Evolutionary conservation across 2,113 vertebrate genomes (phyloP).

Genomic region (Mobula birostris): DNA sequence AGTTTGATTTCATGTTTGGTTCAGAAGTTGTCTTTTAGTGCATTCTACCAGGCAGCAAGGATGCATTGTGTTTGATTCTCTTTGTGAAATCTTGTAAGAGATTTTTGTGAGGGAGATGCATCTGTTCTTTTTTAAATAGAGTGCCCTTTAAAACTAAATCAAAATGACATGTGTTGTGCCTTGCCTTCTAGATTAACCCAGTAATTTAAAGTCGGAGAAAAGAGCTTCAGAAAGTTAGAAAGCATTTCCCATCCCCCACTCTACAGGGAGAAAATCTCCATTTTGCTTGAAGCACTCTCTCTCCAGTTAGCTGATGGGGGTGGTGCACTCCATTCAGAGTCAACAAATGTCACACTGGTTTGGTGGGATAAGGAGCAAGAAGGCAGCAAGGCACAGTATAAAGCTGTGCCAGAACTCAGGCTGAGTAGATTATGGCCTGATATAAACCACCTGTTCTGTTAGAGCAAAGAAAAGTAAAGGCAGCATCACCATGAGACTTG

Average conservation of each 20-base stretch:
- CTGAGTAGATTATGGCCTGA: conserved; percentile 57
- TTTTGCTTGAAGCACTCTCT: conserved; percentile 17
- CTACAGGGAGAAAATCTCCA: not conserved
- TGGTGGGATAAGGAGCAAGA: conserved; percentile 46
- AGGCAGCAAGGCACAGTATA: conserved; percentile 55
- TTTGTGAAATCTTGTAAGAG: not conserved
- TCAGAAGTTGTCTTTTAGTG: not conserved
- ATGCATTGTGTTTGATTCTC: too few relatives aligned
- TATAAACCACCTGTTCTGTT: conserved; percentile 59
- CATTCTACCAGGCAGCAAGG: not conserved
- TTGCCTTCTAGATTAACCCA: not conserved
- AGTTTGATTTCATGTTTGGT: not conserved
- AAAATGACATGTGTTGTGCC: not conserved
- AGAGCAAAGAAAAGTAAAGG: conserved; percentile 39
- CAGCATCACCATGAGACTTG: not conserved
- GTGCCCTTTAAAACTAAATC: not conserved
- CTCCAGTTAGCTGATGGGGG: conserved; percentile 17
- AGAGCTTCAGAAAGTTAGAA: conserved; percentile 19
- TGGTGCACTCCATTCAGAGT: conserved; percentile 46
- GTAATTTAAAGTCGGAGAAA: not conserved
- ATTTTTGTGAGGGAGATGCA: not conserved
- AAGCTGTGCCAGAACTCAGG: conserved; percentile 48
- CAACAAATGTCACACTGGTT: conserved; percentile 62
- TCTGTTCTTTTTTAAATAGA: not conserved
- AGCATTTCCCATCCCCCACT: conserved; percentile 35